phyloP scores from a whole-genome alignment of 1,140 invertebrate species.

The Bombus waltoni region DNA sequence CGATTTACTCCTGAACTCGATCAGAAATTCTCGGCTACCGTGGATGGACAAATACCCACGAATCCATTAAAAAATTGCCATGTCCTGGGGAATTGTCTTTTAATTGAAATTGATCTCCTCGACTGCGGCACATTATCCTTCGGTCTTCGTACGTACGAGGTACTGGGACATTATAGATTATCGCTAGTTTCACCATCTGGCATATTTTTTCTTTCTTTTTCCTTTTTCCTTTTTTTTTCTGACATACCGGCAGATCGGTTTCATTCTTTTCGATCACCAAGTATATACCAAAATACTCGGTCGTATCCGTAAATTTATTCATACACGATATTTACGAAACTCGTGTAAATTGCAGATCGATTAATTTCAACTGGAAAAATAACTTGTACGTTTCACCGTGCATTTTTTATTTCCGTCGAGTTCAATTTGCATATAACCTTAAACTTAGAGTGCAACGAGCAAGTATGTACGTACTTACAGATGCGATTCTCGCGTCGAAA shows the following conservation, averaged over 20 bases:
- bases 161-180: not conserved
- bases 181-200: slow-evolving; percentile 22
- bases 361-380: not conserved
- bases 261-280: not conserved
- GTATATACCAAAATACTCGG: not conserved
- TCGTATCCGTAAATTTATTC: not conserved
- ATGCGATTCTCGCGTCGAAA: not conserved
- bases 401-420: not conserved
- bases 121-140: slow-evolving; percentile 16
- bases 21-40: slow-evolving; percentile 61
- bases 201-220: not conserved
- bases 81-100: slow-evolving; percentile 30
- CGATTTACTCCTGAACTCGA: slow-evolving; percentile 69
- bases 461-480: not conserved
- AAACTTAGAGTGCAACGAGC: not conserved
- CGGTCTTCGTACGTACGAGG: not conserved
- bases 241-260: not conserved
- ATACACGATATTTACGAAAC: not conserved
- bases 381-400: not conserved
- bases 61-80: slow-evolving; percentile 68
- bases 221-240: not conserved
- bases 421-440: not conserved
- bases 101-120: slow-evolving; percentile 40
- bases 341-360: not conserved
- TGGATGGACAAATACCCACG: slow-evolving; percentile 59